Percentiles rank a stretch among this genome's conserved stretches.
Evolutionary conservation across 92 coral and sea anemone genomes (phyloP).

Genomic region (Anthopleura xanthogrammica): DNA sequence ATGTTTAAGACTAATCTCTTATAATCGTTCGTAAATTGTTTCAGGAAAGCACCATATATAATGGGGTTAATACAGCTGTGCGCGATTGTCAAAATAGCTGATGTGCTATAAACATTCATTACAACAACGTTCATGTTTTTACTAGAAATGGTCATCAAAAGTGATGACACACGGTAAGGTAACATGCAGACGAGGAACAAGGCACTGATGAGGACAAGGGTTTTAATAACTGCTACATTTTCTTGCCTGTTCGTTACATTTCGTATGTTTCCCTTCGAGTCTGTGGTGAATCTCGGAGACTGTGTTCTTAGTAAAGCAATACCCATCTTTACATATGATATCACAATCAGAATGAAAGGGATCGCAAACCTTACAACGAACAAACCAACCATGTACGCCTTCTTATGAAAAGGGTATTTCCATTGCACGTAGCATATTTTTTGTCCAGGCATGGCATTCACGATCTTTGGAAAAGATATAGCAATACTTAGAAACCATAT

Average conservation of each 20-base stretch:
- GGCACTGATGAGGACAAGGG: conserved; percentile 38
- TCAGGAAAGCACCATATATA: conserved; percentile 49
- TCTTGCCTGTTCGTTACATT: conserved; percentile 42
- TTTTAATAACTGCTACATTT: conserved; percentile 40
- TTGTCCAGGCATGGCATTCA: conserved; percentile 13
- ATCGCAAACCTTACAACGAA: conserved; percentile 42
- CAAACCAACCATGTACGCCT: conserved; percentile 28
- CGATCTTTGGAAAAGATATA: conserved; percentile 37
- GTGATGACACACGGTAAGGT: conserved; percentile 48
- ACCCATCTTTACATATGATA: conserved; percentile 41
- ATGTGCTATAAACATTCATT: conserved; percentile 12
- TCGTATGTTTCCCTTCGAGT: conserved; percentile 38
- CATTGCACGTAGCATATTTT: conserved; percentile 29
- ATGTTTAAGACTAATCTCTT: conserved; percentile 1
- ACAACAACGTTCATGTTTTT: conserved; percentile 8
- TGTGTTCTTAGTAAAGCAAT: conserved; percentile 30
- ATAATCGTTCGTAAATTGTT: conserved; percentile 31
- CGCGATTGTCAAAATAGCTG: conserved; percentile 42
- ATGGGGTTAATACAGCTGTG: conserved; percentile 64
- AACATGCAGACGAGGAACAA: conserved; percentile 56
- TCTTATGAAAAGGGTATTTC: conserved; percentile 9
- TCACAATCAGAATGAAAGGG: conserved; percentile 34
- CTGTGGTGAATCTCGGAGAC: conserved; percentile 41
- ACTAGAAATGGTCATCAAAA: conserved; percentile 32
- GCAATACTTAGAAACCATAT: conserved; percentile 36